Evolutionary conservation across 2,888 invertebrate species (phyloP), one percentile per base, ranked within the genome.

Genomic region (Abrostola triplasia): DNA sequence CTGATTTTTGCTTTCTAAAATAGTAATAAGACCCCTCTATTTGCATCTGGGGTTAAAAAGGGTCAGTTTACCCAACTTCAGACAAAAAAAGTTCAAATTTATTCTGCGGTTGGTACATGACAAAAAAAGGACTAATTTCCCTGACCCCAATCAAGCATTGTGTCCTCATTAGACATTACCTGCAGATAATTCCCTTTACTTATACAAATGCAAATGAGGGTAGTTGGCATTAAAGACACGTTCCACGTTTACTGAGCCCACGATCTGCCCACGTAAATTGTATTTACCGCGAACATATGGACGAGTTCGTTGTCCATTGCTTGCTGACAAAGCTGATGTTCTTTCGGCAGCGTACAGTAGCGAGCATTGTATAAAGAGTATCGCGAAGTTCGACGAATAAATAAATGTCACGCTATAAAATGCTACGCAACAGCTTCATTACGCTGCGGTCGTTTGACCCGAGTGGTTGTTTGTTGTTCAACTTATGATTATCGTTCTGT

Each of bases 181-280:
- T 85, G 79, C 61, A 82, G 77, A 82, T 83, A 84, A 86, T 84
- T 81, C 75, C 64, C 68, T 67, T 73, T 73, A 72, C 73, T 73
- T 77, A 74, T 75, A 70, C 72, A 72, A 77, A 87, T 86, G 83
- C 75, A 86, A 85, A 90, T 88, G 79, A 84, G 70, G 76, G 70
- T 75, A 77, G 64, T 88, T 81, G 55, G 73, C 53, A 87, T 83
- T 84, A 79, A 58, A 59, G 76, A 79, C 92, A 91, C 92, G 92
- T 88, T 72, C 78, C 40, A 56, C 73, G 77, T 87, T 88, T 85
- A 86, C 84, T 69, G 79, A 81, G 79, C 79, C 74, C 73, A 70
- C 74, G 79, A 70, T 72, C 61, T 50, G 66, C 67, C 59, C 67
- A 73, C 64, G 60, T 64, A 64, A 66, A 73, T 69, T 13, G 24